These are phyloP conservation scores for Sebastes nivosus DNA, from an alignment of 2,797 vertebrate species.

Conservation along the genomic window DNA sequence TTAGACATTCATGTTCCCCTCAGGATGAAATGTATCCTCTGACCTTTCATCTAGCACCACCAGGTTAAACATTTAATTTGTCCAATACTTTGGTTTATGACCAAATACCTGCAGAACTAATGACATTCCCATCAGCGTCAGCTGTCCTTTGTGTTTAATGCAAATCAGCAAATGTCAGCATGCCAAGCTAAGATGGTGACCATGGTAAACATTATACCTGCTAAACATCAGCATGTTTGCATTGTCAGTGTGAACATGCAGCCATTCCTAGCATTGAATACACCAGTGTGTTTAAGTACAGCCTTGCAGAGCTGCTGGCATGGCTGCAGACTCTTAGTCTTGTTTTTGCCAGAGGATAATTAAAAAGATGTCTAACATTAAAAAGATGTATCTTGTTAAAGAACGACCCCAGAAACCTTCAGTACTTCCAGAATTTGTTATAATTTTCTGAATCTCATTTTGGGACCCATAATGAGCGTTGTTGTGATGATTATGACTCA, in stretches of 20 bases:
- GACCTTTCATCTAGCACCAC: neutral
- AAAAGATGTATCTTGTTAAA: neutral
- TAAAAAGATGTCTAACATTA: neutral
- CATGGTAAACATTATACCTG: neutral
- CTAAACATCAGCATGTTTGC: neutral
- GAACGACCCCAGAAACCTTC: neutral
- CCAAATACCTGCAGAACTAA: neutral
- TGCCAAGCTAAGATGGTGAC: neutral
- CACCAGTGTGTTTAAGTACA: neutral
- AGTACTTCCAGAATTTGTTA: neutral
- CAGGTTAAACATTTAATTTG: neutral
- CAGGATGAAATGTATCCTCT: neutral
- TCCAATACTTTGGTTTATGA: neutral
- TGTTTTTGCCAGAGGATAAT: neutral
- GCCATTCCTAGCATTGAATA: neutral
- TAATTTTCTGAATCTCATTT: neutral
- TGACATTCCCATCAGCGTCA: neutral
- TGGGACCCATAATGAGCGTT: neutral
- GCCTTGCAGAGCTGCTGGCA: no score
- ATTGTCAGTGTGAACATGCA: neutral
- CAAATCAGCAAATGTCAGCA: neutral
- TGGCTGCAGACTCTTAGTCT: neutral
- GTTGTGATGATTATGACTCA: neutral
- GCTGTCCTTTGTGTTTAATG: neutral
- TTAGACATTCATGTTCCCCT: neutral